Evolutionary conservation across 2,888 invertebrate genomes (phyloP).

Genomic region (Microdon myrmicae): DNA sequence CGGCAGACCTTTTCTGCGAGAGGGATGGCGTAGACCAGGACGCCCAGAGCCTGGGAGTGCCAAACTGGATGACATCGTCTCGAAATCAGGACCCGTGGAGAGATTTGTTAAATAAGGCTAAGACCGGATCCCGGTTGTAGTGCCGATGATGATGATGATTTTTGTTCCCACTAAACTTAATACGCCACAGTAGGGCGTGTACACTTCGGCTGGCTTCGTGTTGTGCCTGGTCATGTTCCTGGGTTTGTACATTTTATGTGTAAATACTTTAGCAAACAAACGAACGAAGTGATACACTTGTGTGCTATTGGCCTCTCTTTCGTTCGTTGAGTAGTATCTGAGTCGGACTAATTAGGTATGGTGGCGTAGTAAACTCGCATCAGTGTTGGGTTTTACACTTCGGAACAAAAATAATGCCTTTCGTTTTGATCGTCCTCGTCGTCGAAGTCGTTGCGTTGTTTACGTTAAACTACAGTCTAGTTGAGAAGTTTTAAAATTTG

Average conservation of each 20-base stretch:
- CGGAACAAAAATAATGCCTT: conserved; percentile 55
- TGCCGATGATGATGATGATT: too few species aligned
- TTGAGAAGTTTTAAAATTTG: too few species aligned
- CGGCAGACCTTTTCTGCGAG: too few species aligned
- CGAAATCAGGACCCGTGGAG: too few species aligned
- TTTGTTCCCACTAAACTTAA: too few species aligned
- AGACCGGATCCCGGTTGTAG: too few species aligned
- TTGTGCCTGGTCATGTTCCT: conserved; percentile 36
- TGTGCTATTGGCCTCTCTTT: conserved; percentile 49
- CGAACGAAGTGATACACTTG: conserved; percentile 53
- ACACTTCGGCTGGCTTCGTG: conserved; percentile 32
- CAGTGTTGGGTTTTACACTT: conserved; percentile 52
- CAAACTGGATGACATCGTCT: too few species aligned
- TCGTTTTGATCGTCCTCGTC: conserved; percentile 56
- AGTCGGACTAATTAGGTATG: conserved; percentile 27
- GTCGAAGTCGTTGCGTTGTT: conserved; percentile 49
- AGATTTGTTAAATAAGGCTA: too few species aligned
- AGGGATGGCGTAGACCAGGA: too few species aligned
- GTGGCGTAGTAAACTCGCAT: conserved; percentile 43
- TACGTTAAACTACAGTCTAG: too few species aligned
- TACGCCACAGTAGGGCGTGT: too few species aligned
- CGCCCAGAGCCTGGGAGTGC: too few species aligned
- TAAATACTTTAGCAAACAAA: conserved; percentile 52
- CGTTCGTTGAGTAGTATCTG: conserved; percentile 25
- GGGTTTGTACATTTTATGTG: conserved; percentile 47